Conservation (phyloP, 2,888 invertebrate genomes). For the Sphaerolaimus hirsutus region DNA sequence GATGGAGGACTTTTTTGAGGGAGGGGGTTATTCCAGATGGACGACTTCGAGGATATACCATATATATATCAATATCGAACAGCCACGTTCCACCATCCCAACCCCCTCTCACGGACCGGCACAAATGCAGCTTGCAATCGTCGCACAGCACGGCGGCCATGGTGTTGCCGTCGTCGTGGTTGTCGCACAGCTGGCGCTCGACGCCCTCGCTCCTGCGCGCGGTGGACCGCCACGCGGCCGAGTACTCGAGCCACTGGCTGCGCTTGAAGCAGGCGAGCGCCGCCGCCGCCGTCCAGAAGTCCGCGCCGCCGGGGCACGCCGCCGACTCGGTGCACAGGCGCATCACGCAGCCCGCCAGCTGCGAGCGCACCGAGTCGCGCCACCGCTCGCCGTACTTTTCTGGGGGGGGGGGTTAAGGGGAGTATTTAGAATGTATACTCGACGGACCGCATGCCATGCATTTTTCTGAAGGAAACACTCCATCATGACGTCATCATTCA, state of each 20-base stretch:
- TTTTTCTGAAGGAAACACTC: no score
- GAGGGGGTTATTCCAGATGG: no score
- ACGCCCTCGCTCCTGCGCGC: conserved; percentile 9
- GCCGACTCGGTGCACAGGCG: conserved; percentile 60
- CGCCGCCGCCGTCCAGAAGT: conserved; percentile 60
- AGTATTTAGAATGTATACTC: no score
- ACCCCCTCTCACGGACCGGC: no score
- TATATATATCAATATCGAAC: no score
- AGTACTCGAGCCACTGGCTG: conserved; percentile 14
- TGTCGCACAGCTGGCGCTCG: conserved; percentile 44
- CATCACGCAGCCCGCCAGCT: conserved; percentile 9
- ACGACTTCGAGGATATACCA: no score
- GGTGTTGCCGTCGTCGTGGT: conserved; percentile 80
- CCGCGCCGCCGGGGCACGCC: conserved; percentile 52
- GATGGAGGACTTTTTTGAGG: no score
- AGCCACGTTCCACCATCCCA: no score
- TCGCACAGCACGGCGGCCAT: conserved; percentile 73
- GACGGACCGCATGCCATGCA: no score
- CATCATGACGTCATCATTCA: no score
- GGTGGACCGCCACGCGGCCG: conserved; percentile 7
- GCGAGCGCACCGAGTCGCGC: conserved; percentile 10
- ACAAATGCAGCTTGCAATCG: conserved; percentile 43
- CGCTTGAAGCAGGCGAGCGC: conserved; percentile 65
- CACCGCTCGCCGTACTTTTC: conserved; percentile 13
- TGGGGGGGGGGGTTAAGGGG: no score